Conservation (phyloP, 2,797 vertebrate species). For the Pogonophryne albipinna region DNA sequence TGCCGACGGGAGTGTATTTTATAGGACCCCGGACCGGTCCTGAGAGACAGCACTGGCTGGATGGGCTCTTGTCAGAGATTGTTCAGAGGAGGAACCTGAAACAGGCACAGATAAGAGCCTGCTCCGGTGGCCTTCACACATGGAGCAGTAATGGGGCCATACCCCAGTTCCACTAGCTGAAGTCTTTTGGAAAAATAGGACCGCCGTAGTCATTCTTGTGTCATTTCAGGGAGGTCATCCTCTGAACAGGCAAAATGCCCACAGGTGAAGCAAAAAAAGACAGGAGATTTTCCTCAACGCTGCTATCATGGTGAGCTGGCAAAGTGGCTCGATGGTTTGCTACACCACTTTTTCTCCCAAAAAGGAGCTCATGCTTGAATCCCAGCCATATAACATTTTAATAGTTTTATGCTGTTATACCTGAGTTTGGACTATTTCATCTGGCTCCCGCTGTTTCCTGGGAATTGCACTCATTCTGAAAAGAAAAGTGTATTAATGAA, state of each 20-base stretch:
- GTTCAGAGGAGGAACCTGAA: constrained; percentile 43
- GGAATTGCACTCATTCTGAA: constrained; percentile 2
- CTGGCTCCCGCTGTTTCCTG: background rate
- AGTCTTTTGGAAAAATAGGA: constrained; percentile 56
- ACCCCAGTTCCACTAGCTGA: constrained; percentile 52
- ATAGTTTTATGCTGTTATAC: background rate
- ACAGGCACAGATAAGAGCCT: constrained; percentile 57
- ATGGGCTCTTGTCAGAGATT: constrained; percentile 55
- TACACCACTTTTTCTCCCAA: background rate
- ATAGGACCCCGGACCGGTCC: constrained; percentile 26
- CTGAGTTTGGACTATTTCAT: constrained; percentile 9
- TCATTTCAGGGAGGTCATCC: constrained; percentile 54
- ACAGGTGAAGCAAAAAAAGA: constrained; percentile 45
- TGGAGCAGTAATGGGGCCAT: constrained; percentile 66
- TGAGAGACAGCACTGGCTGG: constrained; percentile 42
- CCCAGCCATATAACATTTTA: background rate
- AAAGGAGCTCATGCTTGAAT: background rate
- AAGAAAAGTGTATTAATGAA: background rate
- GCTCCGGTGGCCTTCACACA: constrained; percentile 58
- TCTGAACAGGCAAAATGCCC: constrained; percentile 28
- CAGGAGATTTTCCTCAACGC: constrained; percentile 18
- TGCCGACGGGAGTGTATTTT: constrained; percentile 28
- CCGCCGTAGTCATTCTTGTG: constrained; percentile 44
- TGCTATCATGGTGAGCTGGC: constrained; percentile 11
- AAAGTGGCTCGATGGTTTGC: background rate